A percentile compares a stretch with the other conserved stretches of the same genome.
Conservation (phyloP, 2,113 vertebrate genomes). For the Cichladusa arquata region DNA sequence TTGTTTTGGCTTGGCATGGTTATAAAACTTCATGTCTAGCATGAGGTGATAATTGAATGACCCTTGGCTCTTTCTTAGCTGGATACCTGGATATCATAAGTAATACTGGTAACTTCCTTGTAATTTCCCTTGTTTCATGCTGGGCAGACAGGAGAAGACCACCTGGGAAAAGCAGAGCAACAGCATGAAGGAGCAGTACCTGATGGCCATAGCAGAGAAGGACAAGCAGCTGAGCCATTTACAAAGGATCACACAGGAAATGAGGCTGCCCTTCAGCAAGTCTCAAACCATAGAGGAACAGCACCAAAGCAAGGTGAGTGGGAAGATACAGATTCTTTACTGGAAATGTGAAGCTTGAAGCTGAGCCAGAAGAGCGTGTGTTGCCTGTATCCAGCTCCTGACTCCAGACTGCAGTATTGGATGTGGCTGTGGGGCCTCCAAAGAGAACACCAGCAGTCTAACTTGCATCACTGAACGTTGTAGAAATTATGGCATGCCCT, state of each 20-base stretch:
- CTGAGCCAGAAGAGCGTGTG: background rate
- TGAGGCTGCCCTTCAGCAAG: background rate
- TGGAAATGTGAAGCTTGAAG: background rate
- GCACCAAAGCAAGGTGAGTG: constrained; percentile 76
- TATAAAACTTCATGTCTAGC: background rate
- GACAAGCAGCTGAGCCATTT: constrained; percentile 83
- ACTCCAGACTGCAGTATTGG: background rate
- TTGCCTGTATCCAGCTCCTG: background rate
- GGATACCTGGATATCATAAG: background rate
- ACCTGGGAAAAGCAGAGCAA: constrained; percentile 80
- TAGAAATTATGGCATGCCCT: background rate
- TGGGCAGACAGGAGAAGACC: constrained; percentile 69
- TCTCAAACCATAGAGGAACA: constrained; percentile 65
- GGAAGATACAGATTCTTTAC: background rate
- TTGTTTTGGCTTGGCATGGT: background rate
- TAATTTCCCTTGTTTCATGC: background rate
- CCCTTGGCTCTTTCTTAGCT: background rate
- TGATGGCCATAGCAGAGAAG: constrained; percentile 81
- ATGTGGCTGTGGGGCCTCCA: background rate
- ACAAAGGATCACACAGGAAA: constrained; percentile 75
- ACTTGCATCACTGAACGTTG: background rate
- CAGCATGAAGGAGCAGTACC: constrained; percentile 84
- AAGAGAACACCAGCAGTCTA: background rate
- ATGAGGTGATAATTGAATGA: background rate
- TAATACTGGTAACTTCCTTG: background rate